phyloP scores from a whole-genome alignment of 1,140 invertebrate species.

The Nasonia longicornis region DNA sequence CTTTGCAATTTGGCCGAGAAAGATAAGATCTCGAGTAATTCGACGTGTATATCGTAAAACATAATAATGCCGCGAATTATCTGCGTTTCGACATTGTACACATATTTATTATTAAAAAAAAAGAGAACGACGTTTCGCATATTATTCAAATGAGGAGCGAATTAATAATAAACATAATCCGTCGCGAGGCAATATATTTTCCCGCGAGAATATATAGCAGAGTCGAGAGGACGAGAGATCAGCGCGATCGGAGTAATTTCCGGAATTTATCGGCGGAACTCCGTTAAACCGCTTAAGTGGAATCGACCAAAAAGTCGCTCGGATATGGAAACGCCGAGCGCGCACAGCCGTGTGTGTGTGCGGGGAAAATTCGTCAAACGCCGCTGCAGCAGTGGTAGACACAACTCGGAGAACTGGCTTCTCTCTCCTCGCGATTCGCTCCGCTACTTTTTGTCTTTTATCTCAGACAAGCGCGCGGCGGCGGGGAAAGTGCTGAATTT shows the following conservation, averaged over 20 bases:
- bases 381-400: not conserved
- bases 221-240: not conserved
- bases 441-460: conserved; percentile 38
- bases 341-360: not conserved
- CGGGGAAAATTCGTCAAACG: conserved; percentile 37
- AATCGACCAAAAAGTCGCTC: conserved; percentile 26
- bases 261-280: not conserved
- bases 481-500: conserved; percentile 47
- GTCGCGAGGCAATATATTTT: not conserved
- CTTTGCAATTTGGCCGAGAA: not conserved
- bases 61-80: not conserved
- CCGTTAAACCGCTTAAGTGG: conserved; percentile 23
- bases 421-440: not conserved
- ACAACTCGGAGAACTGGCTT: conserved; percentile 15
- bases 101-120: too few species aligned
- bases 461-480: conserved; percentile 5
- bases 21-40: not conserved
- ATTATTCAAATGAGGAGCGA: not conserved
- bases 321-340: conserved; percentile 18
- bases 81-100: too few species aligned
- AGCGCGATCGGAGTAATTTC: conserved; percentile 10
- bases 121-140: not conserved
- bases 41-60: not conserved
- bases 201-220: not conserved
- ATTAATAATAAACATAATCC: not conserved